phyloP scores from a whole-genome alignment of 2,888 invertebrate genomes.

The Meloe dianella region DNA sequence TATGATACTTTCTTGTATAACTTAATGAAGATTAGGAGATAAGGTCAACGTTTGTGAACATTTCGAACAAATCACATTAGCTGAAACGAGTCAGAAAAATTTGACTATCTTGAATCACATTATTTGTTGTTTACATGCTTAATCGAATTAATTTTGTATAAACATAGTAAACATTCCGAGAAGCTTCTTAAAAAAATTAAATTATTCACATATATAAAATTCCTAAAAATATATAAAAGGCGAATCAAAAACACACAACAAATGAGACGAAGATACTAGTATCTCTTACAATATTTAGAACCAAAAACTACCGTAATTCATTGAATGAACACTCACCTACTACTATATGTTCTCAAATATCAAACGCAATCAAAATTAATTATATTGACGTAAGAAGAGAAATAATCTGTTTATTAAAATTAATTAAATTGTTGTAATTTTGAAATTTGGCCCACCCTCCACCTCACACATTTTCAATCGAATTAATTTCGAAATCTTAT shows the following conservation, averaged over 20 bases:
- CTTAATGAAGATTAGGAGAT: background rate
- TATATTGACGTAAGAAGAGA: no score
- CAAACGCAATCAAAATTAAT: background rate
- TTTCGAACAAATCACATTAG: background rate
- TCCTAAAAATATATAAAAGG: no score
- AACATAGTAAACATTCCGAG: background rate
- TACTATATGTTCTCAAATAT: background rate
- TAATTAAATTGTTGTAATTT: no score
- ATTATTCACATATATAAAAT: background rate
- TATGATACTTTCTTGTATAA: background rate
- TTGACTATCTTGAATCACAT: background rate
- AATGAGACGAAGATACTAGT: conserved; percentile 1
- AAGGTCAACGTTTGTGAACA: background rate
- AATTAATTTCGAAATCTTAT: no score
- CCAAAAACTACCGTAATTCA: background rate
- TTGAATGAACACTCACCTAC: background rate
- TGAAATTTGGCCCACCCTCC: background rate
- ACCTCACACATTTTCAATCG: background rate
- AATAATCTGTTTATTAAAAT: no score
- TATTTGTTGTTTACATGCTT: conserved; percentile 1
- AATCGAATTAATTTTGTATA: background rate
- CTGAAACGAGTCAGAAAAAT: background rate
- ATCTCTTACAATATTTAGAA: conserved; percentile 1
- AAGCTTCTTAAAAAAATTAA: background rate
- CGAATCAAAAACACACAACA: no score